Conservation (phyloP, 92 coral and sea anemone species). For the Paramuricea clavata region DNA sequence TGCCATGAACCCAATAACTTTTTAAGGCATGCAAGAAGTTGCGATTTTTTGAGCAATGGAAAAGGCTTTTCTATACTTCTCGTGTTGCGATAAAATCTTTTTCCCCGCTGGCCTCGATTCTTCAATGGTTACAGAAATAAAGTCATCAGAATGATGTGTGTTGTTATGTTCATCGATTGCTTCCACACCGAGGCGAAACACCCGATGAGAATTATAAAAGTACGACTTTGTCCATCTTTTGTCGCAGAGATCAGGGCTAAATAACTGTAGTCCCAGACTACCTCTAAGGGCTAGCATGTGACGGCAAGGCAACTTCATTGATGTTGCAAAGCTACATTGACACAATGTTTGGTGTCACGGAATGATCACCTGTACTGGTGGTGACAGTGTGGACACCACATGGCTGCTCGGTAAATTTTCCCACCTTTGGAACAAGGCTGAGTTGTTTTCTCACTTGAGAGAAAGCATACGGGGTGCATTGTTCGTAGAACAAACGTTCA, state of each 20-base stretch:
- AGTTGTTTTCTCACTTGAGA: slow-evolving; percentile 46
- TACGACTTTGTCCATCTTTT: slow-evolving; percentile 52
- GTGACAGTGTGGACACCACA: background rate
- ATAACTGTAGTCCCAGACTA: slow-evolving; percentile 25
- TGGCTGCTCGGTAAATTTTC: background rate
- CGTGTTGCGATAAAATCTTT: slow-evolving; percentile 52
- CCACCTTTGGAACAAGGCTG: slow-evolving; percentile 1
- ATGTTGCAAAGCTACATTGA: slow-evolving; percentile 35
- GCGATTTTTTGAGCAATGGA: slow-evolving; percentile 52
- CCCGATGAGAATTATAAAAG: slow-evolving; percentile 42
- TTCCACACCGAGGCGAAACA: slow-evolving; percentile 17
- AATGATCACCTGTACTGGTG: slow-evolving; percentile 1
- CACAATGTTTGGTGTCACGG: slow-evolving; percentile 24
- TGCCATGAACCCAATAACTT: slow-evolving; percentile 43
- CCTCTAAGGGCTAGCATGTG: slow-evolving; percentile 54
- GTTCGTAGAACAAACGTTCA: slow-evolving; percentile 36
- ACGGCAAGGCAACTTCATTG: slow-evolving; percentile 65
- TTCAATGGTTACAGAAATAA: slow-evolving; percentile 16
- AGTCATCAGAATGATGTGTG: background rate
- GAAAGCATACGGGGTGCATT: slow-evolving; percentile 64
- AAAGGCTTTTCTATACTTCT: slow-evolving; percentile 57
- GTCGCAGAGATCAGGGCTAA: slow-evolving; percentile 19
- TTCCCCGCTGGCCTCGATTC: background rate
- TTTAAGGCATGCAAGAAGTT: slow-evolving; percentile 28
- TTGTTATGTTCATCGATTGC: background rate